Evolutionary conservation across 1,140 invertebrate species (phyloP), one percentile per base, ranked within the genome.

Genomic region (Tetranychus cinnabarinus): DNA sequence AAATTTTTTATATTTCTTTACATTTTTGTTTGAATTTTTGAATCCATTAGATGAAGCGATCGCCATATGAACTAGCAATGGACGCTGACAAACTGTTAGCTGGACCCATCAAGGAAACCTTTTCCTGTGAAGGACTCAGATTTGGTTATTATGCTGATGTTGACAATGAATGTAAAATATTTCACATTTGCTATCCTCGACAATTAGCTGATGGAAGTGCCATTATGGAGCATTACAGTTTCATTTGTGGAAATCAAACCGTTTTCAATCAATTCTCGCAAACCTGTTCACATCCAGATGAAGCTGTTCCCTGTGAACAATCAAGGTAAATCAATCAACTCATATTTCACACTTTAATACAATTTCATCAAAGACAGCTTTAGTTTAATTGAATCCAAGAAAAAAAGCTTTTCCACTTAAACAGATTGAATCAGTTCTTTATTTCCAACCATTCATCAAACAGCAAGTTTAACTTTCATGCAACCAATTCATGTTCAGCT

Each of bases 241-340:
- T 84, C 72, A 74, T 78, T 2, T 85, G 83, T 68, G 82, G 82
- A n/a, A 83, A 83, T 70, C 80, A 80, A 12, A 85, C 83, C n/a
- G 77, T 84, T 33, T 85, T 85, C 72, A 82, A 84, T 70, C 83
- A 85, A 46, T 58, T 58, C 33, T 45, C 37, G 12, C 34, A 39
- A 7, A 58, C 57, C 12, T 58, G 57, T 58, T 33, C 57, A 33
- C 23, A 42, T 31, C 57, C 57, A 10, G 42, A 58, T 31, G 57
- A 58, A 45, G 15, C 57, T 1, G 31, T 58, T 45, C 57, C 57
- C 13, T 58, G 57, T 46, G 57, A 58, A 45, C 37, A 46, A 34
- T 42, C 57, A 34, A 33, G 15, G 23, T 46, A 58, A 35, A n/a
- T 55, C 33, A 36, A 39, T 42, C 33, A 37, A 3, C 36, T 57